Conservation (phyloP, 1,140 invertebrate genomes). For the Euura lappo region DNA sequence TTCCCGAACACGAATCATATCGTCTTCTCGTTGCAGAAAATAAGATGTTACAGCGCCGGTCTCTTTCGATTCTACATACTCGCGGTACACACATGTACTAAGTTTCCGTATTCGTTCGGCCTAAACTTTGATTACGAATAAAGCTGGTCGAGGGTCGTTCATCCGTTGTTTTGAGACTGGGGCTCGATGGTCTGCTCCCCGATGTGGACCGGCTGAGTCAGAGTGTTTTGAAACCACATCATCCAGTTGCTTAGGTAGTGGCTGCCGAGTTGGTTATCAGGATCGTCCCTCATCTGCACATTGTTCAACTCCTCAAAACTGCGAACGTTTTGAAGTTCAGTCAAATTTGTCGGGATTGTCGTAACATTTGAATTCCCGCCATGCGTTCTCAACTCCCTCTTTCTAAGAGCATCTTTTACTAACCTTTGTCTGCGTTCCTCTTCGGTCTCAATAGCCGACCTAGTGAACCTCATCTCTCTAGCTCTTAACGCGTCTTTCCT, state of each 20-base stretch:
- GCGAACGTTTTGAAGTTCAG: constrained; percentile 37
- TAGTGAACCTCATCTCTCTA: constrained; percentile 47
- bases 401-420: constrained; percentile 45
- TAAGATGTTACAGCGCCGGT: not conserved
- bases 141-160: not conserved
- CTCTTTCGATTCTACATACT: not conserved
- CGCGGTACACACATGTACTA: not conserved
- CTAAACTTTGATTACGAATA: not conserved
- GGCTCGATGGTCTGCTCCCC: constrained; percentile 30
- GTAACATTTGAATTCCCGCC: constrained; percentile 20
- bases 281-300: constrained; percentile 38
- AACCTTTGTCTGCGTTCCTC: constrained; percentile 45
- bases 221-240: constrained; percentile 47
- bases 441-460: constrained; percentile 46
- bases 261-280: constrained; percentile 37
- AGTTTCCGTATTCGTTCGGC: not conserved
- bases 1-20: not conserved
- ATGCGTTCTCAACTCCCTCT: constrained; percentile 45
- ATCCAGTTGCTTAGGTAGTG: constrained; percentile 48
- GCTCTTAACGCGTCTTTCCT: constrained; percentile 45
- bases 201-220: constrained; percentile 34
- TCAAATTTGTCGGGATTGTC: constrained; percentile 31
- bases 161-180: constrained; percentile 31
- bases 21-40: not conserved
- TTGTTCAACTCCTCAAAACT: constrained; percentile 44